phyloP scores from a whole-genome alignment of 2,113 vertebrate species.

The Rattus rattus region DNA sequence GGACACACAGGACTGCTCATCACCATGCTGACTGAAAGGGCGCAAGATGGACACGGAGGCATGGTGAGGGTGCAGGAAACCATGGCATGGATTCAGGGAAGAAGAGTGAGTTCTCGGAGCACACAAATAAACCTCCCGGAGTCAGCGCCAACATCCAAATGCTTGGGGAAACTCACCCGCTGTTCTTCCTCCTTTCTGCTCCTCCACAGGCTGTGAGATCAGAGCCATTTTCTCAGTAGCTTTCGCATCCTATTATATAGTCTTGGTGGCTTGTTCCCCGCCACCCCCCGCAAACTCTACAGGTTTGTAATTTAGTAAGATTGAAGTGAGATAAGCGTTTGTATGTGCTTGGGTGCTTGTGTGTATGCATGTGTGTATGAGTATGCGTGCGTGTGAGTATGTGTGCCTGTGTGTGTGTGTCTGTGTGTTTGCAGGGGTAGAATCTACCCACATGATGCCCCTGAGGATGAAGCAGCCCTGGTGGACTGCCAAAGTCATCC shows the following conservation, averaged over 20 bases:
- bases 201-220: background rate
- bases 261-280: background rate
- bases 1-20: background rate
- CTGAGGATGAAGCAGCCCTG: background rate
- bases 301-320: background rate
- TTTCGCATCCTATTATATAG: background rate
- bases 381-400: background rate
- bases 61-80: background rate
- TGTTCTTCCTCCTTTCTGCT: background rate
- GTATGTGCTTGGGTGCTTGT: background rate
- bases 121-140: background rate
- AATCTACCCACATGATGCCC: background rate
- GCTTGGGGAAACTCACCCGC: too few species aligned
- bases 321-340: background rate
- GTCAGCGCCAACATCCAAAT: background rate
- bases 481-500: background rate
- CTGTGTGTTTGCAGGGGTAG: background rate
- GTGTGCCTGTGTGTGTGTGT: background rate
- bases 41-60: accelerated
- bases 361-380: background rate
- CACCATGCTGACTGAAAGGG: accelerated
- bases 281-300: background rate
- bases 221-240: background rate
- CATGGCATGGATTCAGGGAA: background rate
- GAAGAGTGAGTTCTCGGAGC: background rate